phyloP scores from a whole-genome alignment of 2,888 invertebrate species.

The Malthinus flaveolus region DNA sequence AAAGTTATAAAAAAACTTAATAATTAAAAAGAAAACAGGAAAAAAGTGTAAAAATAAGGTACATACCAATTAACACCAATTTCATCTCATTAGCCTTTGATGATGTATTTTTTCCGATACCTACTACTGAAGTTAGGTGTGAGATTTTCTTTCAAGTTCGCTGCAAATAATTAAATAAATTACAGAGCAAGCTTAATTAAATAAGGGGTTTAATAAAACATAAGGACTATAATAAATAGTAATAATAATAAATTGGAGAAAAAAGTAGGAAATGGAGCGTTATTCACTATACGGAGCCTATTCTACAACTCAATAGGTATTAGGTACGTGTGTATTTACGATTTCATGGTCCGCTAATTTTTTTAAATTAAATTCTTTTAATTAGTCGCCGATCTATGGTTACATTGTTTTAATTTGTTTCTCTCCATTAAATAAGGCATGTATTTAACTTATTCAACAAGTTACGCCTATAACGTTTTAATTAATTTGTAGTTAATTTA shows the following conservation, averaged over 20 bases:
- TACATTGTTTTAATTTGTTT: slow-evolving; percentile 14
- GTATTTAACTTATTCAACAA: slow-evolving; percentile 13
- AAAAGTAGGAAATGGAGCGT: slow-evolving; percentile 1
- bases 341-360: slow-evolving; percentile 25
- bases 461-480: slow-evolving; percentile 19
- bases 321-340: slow-evolving; percentile 6
- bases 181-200: slow-evolving; percentile 8
- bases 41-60: neutral
- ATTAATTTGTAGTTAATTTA: slow-evolving; percentile 21
- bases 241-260: neutral
- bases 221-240: no score
- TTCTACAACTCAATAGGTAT: slow-evolving; percentile 11
- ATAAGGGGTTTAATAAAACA: neutral
- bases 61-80: slow-evolving; percentile 9
- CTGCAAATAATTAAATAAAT: slow-evolving; percentile 20
- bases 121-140: slow-evolving; percentile 12
- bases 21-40: neutral
- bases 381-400: slow-evolving; percentile 9
- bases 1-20: no score
- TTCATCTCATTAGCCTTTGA: slow-evolving; percentile 10
- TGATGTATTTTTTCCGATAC: slow-evolving; percentile 10
- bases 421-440: slow-evolving; percentile 11
- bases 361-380: slow-evolving; percentile 20
- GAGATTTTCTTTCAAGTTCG: slow-evolving; percentile 14
- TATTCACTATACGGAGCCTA: slow-evolving; percentile 13